Conservation (phyloP, 1,140 invertebrate species). For the Drosophila obscura region DNA sequence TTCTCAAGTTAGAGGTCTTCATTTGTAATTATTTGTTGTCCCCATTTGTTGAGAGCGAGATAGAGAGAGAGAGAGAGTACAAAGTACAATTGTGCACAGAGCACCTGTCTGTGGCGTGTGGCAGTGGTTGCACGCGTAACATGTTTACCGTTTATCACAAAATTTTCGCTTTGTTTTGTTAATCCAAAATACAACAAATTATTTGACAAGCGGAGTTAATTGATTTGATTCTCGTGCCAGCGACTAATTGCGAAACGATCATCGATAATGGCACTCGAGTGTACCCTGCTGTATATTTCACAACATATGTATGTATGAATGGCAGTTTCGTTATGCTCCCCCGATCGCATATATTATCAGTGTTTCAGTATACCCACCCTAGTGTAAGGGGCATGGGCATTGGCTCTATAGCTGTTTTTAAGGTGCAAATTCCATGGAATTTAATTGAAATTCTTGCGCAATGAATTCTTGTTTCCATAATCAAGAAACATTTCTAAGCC, state of each 20-base stretch:
- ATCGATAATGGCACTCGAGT: conserved; percentile 3
- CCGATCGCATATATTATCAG: no score
- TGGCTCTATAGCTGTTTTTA: no score
- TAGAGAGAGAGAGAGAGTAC: no score
- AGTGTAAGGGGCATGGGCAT: no score
- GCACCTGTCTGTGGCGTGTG: conserved; percentile 47
- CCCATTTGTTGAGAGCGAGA: no score
- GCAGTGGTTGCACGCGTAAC: conserved; percentile 29
- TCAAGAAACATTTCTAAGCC: not conserved
- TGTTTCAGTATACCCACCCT: no score
- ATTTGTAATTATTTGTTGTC: no score
- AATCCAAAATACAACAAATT: conserved; percentile 75
- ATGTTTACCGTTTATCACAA: conserved; percentile 42
- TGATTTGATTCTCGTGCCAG: conserved; percentile 75
- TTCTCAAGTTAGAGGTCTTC: no score
- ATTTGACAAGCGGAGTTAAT: conserved; percentile 73
- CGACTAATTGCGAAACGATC: conserved; percentile 9
- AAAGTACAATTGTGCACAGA: conserved; percentile 17
- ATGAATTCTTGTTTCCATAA: conserved; percentile 3
- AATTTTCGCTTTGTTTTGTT: conserved; percentile 52
- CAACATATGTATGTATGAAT: not conserved
- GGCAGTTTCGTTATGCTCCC: not conserved
- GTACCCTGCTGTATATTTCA: not conserved
- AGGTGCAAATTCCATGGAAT: not conserved
- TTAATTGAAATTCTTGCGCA: not conserved